phyloP scores from a whole-genome alignment of 2,797 vertebrate species.

The Dermochelys coriacea region DNA sequence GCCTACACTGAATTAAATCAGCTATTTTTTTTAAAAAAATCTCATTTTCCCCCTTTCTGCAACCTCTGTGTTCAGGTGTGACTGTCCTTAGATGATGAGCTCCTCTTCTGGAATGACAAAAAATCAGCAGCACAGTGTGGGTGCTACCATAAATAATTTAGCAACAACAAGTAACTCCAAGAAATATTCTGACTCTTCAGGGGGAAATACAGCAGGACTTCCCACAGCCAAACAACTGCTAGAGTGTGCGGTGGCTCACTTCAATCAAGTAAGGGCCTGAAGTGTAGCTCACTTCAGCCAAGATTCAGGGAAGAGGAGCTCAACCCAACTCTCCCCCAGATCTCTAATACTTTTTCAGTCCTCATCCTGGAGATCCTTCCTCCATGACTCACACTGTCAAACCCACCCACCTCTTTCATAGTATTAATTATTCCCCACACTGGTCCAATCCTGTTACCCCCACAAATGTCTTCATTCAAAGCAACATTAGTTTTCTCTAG shows the following conservation, averaged over 20 bases:
- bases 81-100: not conserved
- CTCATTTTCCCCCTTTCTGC: not conserved
- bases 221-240: constrained; percentile 6
- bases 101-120: not conserved
- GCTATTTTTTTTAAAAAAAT: not conserved
- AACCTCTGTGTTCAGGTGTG: not conserved
- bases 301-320: not conserved
- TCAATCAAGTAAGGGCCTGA: not conserved
- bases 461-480: not conserved
- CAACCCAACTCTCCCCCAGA: not conserved
- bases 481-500: not conserved
- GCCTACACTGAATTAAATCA: not conserved
- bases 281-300: not conserved
- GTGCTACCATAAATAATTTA: not conserved
- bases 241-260: not conserved
- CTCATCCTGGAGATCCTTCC: not conserved
- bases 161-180: constrained; percentile 5
- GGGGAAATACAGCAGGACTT: not conserved
- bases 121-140: not conserved
- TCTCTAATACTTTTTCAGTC: not conserved
- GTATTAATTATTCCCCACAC: not conserved
- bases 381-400: not conserved
- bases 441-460: not conserved
- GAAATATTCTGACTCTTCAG: constrained; percentile 6
- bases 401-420: not conserved